A percentile compares a stretch with the other conserved stretches of the same genome.
These are phyloP conservation scores for Elephantulus edwardii DNA, from an alignment of 2,113 vertebrate species.

Conservation along the genomic window DNA sequence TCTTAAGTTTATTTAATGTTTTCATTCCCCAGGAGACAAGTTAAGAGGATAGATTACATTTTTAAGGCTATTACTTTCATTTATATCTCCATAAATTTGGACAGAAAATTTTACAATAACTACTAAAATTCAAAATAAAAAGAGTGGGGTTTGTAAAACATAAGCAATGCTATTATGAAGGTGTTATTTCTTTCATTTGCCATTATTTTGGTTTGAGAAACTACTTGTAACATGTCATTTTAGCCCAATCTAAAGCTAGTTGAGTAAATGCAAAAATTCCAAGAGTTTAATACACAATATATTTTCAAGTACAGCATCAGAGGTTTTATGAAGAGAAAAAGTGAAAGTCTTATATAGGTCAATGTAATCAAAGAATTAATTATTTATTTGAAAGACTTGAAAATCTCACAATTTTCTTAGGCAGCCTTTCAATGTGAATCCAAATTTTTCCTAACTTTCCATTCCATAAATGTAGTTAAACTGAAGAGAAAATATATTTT, in stretches of 20 bases:
- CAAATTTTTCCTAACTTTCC: not conserved
- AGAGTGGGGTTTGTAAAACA: conserved; percentile 4
- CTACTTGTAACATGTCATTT: conserved; percentile 3
- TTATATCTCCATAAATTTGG: conserved; percentile 57
- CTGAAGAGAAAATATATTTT: too few species aligned
- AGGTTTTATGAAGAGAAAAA: conserved; percentile 1
- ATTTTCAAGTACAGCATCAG: not conserved
- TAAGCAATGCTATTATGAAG: conserved; percentile 43
- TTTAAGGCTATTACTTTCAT: conserved; percentile 57
- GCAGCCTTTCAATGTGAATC: not conserved
- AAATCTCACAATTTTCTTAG: not conserved
- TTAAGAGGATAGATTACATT: conserved; percentile 58
- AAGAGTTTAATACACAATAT: not conserved
- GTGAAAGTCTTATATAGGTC: not conserved
- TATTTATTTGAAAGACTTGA: not conserved
- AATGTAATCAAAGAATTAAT: not conserved
- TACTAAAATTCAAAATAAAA: conserved; percentile 31
- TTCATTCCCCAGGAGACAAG: conserved; percentile 40
- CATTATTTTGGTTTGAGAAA: conserved; percentile 41
- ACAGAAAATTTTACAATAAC: conserved; percentile 57
- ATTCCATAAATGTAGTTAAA: not conserved
- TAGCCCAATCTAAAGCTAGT: not conserved
- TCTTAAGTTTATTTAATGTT: conserved; percentile 59
- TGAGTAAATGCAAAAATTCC: not conserved
- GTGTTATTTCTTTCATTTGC: conserved; percentile 46